A percentile compares a stretch with the other conserved stretches of the same genome.
Evolutionary conservation across 92 coral and sea anemone genomes (phyloP).

Genomic region (Umimayanthus kanabou): DNA sequence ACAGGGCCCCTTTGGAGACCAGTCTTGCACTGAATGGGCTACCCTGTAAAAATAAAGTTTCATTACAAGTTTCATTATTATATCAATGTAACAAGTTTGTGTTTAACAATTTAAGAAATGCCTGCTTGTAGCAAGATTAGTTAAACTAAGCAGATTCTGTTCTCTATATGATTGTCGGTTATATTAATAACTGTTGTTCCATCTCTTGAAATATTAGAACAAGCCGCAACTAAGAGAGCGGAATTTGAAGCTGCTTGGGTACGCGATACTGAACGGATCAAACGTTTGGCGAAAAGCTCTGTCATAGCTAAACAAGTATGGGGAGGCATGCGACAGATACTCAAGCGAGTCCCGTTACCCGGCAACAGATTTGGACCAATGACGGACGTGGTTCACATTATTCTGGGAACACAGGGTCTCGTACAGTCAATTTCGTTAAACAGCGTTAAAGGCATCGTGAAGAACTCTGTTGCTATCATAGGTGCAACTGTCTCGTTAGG

Average conservation of each 20-base stretch:
- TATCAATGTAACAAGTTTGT: no score
- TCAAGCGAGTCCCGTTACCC: slow-evolving; percentile 1
- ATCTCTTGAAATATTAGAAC: neutral
- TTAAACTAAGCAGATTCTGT: neutral
- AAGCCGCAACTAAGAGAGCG: neutral
- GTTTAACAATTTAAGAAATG: no score
- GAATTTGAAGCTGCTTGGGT: neutral
- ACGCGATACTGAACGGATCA: neutral
- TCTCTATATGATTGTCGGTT: neutral
- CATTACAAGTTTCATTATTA: no score
- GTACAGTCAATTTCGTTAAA: slow-evolving; percentile 37
- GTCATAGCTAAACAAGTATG: neutral
- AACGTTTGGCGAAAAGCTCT: neutral
- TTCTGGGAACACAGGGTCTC: slow-evolving; percentile 45
- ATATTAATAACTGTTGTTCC: no score
- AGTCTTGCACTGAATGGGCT: no score
- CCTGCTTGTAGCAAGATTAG: no score
- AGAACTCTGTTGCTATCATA: slow-evolving; percentile 37
- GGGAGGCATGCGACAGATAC: slow-evolving; percentile 5
- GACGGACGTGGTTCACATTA: slow-evolving; percentile 48
- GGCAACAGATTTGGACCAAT: slow-evolving; percentile 37
- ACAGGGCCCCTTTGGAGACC: no score
- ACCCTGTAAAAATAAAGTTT: no score
- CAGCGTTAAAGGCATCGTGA: slow-evolving; percentile 50
- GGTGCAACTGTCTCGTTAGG: slow-evolving; percentile 49